Percentiles rank a stretch among this genome's conserved stretches.
These are phyloP conservation scores for Laticauda colubrina DNA, from an alignment of 2,113 vertebrate genomes.

Conservation along the genomic window DNA sequence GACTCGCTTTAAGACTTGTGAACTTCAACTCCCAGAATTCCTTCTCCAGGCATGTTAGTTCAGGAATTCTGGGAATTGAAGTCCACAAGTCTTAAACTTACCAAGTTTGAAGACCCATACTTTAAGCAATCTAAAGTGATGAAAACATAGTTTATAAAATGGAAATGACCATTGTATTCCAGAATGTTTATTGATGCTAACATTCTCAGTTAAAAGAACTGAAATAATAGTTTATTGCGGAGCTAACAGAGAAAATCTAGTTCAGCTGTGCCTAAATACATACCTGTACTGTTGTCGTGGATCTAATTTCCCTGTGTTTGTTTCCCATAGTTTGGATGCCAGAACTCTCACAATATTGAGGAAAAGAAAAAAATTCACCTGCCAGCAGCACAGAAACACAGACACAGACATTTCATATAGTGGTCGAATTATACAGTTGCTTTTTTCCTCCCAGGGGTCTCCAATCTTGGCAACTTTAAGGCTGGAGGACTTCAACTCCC, in stretches of 20 bases:
- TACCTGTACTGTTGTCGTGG: slow-evolving; percentile 79
- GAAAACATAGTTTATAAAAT: neutral
- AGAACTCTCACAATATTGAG: slow-evolving; percentile 80
- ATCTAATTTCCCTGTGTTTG: slow-evolving; percentile 71
- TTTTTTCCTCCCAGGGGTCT: neutral
- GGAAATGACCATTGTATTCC: neutral
- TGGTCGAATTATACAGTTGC: neutral
- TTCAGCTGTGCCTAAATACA: slow-evolving; percentile 23
- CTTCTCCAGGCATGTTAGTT: too few relatives aligned
- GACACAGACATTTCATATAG: neutral
- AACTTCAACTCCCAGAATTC: too few relatives aligned
- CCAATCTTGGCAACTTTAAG: too few relatives aligned
- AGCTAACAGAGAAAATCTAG: neutral
- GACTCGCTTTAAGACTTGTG: too few relatives aligned
- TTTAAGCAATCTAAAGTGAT: neutral
- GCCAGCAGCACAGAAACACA: slow-evolving; percentile 15
- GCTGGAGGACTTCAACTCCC: too few relatives aligned
- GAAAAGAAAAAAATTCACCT: slow-evolving; percentile 83
- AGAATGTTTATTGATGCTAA: neutral
- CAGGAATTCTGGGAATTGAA: too few relatives aligned
- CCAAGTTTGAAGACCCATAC: neutral
- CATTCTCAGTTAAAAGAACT: neutral
- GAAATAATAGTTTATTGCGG: neutral
- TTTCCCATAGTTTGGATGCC: slow-evolving; percentile 79
- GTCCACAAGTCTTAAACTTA: too few relatives aligned